A percentile compares a stretch with the other conserved stretches of the same genome.
These are phyloP conservation scores for Nycteola revayana DNA, from an alignment of 2,888 invertebrate genomes.

Conservation along the genomic window DNA sequence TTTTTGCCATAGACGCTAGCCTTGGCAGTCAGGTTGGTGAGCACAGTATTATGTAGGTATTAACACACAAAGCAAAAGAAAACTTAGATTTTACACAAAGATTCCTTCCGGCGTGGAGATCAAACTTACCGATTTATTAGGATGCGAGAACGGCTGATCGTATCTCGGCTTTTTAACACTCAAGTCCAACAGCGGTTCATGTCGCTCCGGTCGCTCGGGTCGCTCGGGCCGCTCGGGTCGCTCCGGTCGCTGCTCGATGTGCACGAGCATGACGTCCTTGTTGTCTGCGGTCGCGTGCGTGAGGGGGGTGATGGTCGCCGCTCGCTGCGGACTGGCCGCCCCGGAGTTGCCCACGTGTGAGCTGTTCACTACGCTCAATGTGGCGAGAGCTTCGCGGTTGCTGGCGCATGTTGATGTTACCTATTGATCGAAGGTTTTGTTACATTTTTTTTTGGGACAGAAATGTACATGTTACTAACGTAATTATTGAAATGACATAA, in stretches of 20 bases:
- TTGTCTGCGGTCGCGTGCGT: slow-evolving; percentile 81
- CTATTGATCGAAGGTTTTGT: too few relatives aligned
- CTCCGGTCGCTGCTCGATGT: slow-evolving; percentile 82
- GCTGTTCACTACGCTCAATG: slow-evolving; percentile 85
- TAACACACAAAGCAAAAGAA: too few relatives aligned
- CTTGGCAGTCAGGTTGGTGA: too few relatives aligned
- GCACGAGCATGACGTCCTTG: slow-evolving; percentile 84
- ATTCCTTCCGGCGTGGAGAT: too few relatives aligned
- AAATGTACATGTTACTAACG: too few relatives aligned
- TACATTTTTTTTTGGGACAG: too few relatives aligned
- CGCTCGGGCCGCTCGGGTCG: slow-evolving; percentile 69
- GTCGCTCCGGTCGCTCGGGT: slow-evolving; percentile 15
- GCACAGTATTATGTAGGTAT: too few relatives aligned
- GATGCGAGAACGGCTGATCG: slow-evolving; percentile 43
- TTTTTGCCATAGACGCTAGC: too few relatives aligned
- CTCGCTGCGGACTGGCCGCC: slow-evolving; percentile 57
- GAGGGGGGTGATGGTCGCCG: slow-evolving; percentile 83
- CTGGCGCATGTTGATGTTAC: slow-evolving; percentile 43
- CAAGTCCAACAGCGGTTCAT: slow-evolving; percentile 42
- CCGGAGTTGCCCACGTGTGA: slow-evolving; percentile 57
- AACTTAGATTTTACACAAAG: too few relatives aligned
- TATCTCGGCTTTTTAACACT: slow-evolving; percentile 46
- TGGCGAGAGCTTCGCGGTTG: slow-evolving; percentile 81
- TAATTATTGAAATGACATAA: too few relatives aligned
- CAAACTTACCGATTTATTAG: slow-evolving; percentile 50